Evolutionary conservation across 2,888 invertebrate genomes (phyloP).

Genomic region (Aphrophora alni): DNA sequence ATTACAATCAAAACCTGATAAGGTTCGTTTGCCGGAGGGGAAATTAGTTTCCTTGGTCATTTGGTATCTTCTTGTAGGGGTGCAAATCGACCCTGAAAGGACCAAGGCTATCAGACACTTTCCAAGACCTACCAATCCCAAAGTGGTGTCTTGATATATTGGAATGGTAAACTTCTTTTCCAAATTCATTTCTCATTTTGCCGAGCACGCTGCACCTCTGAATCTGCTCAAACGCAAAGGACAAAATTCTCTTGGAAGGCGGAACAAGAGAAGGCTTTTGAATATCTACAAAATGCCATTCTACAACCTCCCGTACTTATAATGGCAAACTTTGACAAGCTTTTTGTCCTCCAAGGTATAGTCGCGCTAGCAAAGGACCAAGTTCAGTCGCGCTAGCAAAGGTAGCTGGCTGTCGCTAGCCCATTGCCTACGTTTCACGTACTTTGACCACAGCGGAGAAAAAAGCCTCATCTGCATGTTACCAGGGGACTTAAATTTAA

Average conservation of each 20-base stretch:
- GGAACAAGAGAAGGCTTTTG: neutral
- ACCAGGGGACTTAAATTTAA: too few species aligned
- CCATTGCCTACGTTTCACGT: constrained; percentile 20
- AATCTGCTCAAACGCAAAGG: constrained; percentile 44
- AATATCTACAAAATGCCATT: constrained; percentile 10
- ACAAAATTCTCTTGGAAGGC: constrained; percentile 18
- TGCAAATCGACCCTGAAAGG: constrained; percentile 43
- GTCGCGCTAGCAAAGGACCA: neutral
- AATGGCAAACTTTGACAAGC: too few species aligned
- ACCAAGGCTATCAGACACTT: constrained; percentile 38
- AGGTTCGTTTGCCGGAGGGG: constrained; percentile 32
- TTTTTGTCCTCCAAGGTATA: neutral
- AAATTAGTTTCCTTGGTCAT: constrained; percentile 39
- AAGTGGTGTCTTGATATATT: constrained; percentile 46
- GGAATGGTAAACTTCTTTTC: constrained; percentile 49
- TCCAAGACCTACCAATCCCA: constrained; percentile 39
- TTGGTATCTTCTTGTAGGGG: constrained; percentile 29
- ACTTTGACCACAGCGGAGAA: constrained; percentile 4
- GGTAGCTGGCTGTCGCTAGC: neutral
- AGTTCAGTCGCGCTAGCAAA: neutral
- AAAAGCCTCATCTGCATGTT: neutral
- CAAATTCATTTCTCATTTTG: constrained; percentile 48
- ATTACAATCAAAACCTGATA: too few species aligned
- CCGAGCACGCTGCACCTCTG: constrained; percentile 45
- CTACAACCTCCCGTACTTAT: constrained; percentile 14